Percentiles rank a stretch among this genome's conserved stretches.
Conservation (phyloP, 2,113 vertebrate species). For the Gopherus evgoodei region DNA sequence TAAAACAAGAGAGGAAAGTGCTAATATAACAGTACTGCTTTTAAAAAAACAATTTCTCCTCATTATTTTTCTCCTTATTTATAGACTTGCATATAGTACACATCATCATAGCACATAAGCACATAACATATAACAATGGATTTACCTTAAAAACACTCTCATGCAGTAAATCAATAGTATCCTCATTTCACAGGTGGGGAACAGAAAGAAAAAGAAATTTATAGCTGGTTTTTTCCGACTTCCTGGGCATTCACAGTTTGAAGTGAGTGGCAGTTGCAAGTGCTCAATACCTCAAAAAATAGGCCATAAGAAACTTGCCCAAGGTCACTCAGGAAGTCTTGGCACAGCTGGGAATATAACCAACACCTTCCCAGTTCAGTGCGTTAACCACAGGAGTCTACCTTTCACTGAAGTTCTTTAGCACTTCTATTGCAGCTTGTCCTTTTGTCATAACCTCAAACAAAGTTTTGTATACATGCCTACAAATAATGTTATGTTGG, state of each 20-base stretch:
- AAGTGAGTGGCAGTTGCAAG: neutral
- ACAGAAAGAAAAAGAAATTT: neutral
- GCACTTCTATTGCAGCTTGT: neutral
- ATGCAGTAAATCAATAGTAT: neutral
- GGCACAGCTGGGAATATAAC: neutral
- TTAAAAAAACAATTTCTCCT: neutral
- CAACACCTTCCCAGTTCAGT: neutral
- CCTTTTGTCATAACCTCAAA: neutral
- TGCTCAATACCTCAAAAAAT: neutral
- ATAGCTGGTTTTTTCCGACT: neutral
- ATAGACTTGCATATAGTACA: neutral
- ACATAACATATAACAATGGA: neutral
- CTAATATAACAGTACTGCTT: neutral
- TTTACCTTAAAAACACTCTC: neutral
- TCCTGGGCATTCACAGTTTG: neutral
- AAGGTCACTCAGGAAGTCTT: neutral
- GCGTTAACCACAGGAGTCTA: neutral
- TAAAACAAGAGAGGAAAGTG: neutral
- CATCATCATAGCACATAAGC: neutral
- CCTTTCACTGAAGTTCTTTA: neutral
- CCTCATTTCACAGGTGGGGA: neutral
- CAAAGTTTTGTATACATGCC: neutral
- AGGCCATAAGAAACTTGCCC: neutral
- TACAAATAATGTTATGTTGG: neutral
- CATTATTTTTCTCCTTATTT: neutral